Conservation (phyloP, 2,797 vertebrate genomes). For the Fistularia tabacaria region DNA sequence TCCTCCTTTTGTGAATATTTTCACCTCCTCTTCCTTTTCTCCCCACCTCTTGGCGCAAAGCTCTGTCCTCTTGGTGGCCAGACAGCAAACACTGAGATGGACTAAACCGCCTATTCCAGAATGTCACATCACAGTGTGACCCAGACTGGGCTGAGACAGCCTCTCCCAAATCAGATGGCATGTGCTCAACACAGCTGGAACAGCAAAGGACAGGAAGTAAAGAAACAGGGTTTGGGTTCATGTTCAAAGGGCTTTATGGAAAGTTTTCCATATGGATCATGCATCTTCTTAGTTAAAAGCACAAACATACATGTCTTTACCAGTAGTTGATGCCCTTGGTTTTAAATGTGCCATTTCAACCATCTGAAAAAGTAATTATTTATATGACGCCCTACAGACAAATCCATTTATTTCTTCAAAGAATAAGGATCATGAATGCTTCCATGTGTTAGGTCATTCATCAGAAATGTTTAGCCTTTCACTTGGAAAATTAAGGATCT, state of each 20-base stretch:
- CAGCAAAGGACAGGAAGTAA: slow-evolving; percentile 44
- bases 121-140: slow-evolving; percentile 63
- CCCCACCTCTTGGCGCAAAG: slow-evolving; percentile 29
- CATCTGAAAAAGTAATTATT: background rate
- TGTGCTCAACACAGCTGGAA: slow-evolving; percentile 47
- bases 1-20: slow-evolving; percentile 8
- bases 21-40: slow-evolving; percentile 12
- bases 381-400: background rate
- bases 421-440: background rate
- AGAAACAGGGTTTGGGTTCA: slow-evolving; percentile 21
- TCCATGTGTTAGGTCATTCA: background rate
- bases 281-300: too few relatives aligned
- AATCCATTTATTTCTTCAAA: background rate
- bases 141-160: slow-evolving; percentile 51
- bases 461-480: background rate
- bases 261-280: too few relatives aligned
- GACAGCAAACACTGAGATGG: slow-evolving; percentile 56
- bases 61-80: slow-evolving; percentile 26
- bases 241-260: slow-evolving; percentile 12
- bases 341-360: too few relatives aligned
- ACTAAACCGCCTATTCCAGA: slow-evolving; percentile 51
- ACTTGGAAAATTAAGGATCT: background rate
- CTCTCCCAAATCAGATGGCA: slow-evolving; percentile 39
- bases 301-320: too few relatives aligned
- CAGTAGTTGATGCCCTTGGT: too few relatives aligned